Percentiles rank a stretch among this genome's conserved stretches.
phyloP scores from a whole-genome alignment of 2,888 invertebrate species.

The Luperina nickerlii region DNA sequence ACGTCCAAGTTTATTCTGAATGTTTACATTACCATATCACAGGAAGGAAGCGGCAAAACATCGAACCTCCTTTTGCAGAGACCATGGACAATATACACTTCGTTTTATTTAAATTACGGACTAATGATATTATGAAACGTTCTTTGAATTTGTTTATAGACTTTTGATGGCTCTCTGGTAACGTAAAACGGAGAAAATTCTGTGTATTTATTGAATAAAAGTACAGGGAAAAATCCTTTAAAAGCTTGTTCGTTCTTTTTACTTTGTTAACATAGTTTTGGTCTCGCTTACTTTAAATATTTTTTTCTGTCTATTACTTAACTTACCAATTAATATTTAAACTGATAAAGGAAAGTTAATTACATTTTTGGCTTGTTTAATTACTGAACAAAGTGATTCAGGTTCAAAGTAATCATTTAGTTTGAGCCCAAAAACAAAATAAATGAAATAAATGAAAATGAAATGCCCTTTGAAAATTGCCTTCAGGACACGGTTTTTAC shows the following conservation, averaged over 20 bases:
- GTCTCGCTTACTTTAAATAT: not conserved
- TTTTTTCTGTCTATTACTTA: constrained; percentile 2
- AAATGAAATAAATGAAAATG: too few species aligned
- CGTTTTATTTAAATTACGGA: constrained; percentile 40
- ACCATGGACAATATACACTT: constrained; percentile 50
- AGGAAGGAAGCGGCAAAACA: constrained; percentile 65
- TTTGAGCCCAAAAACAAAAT: too few species aligned
- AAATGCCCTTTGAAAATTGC: not conserved
- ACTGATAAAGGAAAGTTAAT: constrained; percentile 12
- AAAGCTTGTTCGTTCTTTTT: not conserved
- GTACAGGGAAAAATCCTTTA: constrained; percentile 17
- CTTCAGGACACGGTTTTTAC: not conserved
- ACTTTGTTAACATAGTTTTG: constrained; percentile 4
- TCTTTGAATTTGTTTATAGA: constrained; percentile 41
- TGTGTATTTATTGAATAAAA: constrained; percentile 17
- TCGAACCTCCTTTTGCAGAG: constrained; percentile 30
- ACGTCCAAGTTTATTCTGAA: constrained; percentile 43
- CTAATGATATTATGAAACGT: constrained; percentile 26
- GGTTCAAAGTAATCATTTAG: not conserved
- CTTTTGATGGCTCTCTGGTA: constrained; percentile 38
- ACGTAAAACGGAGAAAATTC: constrained; percentile 9
- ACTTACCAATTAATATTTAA: constrained; percentile 15
- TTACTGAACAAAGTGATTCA: not conserved
- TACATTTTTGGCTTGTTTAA: constrained; percentile 14
- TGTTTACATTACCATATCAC: constrained; percentile 63